Evolutionary conservation across 2,888 invertebrate genomes (phyloP).

Genomic region (Caenorhabditis drosophilae): DNA sequence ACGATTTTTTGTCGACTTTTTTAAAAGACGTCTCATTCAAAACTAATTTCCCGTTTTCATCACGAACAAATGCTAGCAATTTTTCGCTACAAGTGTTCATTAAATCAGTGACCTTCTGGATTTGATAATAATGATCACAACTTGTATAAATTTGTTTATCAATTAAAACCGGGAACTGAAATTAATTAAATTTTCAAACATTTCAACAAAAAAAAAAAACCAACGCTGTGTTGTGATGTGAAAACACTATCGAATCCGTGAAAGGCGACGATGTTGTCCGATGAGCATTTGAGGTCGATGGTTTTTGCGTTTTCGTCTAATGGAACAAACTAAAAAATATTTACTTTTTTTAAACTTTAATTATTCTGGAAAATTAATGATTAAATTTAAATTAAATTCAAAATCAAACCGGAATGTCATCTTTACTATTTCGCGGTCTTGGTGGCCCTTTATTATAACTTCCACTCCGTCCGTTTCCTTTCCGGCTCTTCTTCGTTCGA

Average conservation of each 20-base stretch:
- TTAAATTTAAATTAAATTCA: neutral
- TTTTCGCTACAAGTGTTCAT: slow-evolving; percentile 27
- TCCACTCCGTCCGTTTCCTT: slow-evolving; percentile 10
- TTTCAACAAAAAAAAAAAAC: neutral
- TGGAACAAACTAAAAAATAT: slow-evolving; percentile 2
- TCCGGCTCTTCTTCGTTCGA: too few relatives aligned
- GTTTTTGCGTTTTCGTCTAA: slow-evolving; percentile 16
- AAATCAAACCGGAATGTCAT: slow-evolving; percentile 14
- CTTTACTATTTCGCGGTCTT: slow-evolving; percentile 24
- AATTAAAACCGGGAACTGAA: slow-evolving; percentile 45
- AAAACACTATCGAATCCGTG: slow-evolving; percentile 47
- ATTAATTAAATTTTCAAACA: neutral
- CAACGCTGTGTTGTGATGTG: slow-evolving; percentile 48
- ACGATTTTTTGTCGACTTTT: slow-evolving; percentile 3
- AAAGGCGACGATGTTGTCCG: slow-evolving; percentile 46
- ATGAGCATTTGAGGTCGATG: slow-evolving; percentile 19
- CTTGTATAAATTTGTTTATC: slow-evolving; percentile 45
- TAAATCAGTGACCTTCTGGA: slow-evolving; percentile 40
- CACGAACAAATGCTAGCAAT: slow-evolving; percentile 26
- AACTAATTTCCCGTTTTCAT: slow-evolving; percentile 23
- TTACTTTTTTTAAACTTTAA: neutral
- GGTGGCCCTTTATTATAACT: slow-evolving; percentile 1
- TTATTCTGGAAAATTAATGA: neutral
- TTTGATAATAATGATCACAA: slow-evolving; percentile 55
- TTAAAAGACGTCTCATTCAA: neutral